Conservation (phyloP, 2,113 vertebrate species). For the Prinia subflava region DNA sequence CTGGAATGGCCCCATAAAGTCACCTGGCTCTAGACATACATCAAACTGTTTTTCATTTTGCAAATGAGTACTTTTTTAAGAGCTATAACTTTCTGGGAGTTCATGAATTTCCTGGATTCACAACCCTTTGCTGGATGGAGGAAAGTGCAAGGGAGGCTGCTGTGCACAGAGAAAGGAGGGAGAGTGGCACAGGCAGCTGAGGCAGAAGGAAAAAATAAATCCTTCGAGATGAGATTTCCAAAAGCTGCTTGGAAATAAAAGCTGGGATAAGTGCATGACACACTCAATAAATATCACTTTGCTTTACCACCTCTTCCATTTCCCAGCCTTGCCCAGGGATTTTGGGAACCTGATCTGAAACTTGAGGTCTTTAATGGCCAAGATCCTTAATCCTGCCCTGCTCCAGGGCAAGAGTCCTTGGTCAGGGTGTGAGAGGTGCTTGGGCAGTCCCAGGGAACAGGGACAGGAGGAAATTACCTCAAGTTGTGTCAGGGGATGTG, state of each 20-base stretch:
- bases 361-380: background rate
- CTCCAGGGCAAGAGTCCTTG: background rate
- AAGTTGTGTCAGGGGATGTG: background rate
- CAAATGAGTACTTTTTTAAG: conserved; percentile 40
- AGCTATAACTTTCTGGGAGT: conserved; percentile 49
- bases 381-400: background rate
- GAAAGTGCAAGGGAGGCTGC: background rate
- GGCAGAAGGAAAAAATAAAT: conserved; percentile 27
- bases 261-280: background rate
- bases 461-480: too few relatives aligned
- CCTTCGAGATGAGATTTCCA: conserved; percentile 13
- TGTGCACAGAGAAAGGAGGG: background rate
- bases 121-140: background rate
- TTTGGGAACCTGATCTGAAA: background rate
- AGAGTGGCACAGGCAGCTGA: background rate
- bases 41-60: background rate
- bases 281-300: background rate
- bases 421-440: background rate
- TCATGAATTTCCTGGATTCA: conserved; percentile 69
- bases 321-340: background rate
- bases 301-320: background rate
- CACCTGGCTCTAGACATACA: background rate
- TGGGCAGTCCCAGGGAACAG: background rate
- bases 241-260: conserved; percentile 12
- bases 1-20: conserved; percentile 26